Conservation (phyloP, 2,797 vertebrate genomes). For the Meriones psammophilus region DNA sequence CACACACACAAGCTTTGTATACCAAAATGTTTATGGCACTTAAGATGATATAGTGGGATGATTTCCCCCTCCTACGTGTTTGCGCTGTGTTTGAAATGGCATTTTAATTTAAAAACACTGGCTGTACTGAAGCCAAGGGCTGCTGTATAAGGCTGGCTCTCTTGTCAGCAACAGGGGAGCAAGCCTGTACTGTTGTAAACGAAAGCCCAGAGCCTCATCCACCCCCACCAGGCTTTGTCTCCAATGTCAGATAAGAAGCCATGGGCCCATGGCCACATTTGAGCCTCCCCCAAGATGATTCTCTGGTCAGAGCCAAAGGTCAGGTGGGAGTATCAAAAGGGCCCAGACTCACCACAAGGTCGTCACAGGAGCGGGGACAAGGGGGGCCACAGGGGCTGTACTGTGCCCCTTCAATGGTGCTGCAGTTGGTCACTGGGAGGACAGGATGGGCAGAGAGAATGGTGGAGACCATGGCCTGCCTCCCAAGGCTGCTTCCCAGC, state of each 20-base stretch:
- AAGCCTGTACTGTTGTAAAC: neutral
- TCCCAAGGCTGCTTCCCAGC: neutral
- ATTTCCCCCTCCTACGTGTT: neutral
- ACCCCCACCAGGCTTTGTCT: neutral
- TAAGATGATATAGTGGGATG: neutral
- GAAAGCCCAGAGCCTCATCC: neutral
- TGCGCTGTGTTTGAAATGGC: neutral
- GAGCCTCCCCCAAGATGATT: neutral
- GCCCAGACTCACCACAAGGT: constrained; percentile 90
- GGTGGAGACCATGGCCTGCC: rapidly evolving
- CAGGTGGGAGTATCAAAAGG: neutral
- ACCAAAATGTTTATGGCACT: neutral
- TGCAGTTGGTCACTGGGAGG: constrained; percentile 89
- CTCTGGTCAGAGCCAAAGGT: neutral
- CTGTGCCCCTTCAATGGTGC: constrained; percentile 87
- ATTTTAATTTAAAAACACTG: neutral
- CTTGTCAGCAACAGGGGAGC: neutral
- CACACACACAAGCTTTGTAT: neutral
- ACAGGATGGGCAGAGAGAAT: neutral
- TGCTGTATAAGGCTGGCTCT: neutral
- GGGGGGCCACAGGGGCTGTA: constrained; percentile 94
- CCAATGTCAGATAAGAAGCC: neutral
- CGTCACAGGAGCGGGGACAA: constrained; percentile 94
- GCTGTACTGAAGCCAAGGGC: neutral
- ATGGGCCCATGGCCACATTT: neutral